These are phyloP conservation scores for Scartelaos histophorus DNA, from an alignment of 2,113 vertebrate genomes.

Conservation along the genomic window DNA sequence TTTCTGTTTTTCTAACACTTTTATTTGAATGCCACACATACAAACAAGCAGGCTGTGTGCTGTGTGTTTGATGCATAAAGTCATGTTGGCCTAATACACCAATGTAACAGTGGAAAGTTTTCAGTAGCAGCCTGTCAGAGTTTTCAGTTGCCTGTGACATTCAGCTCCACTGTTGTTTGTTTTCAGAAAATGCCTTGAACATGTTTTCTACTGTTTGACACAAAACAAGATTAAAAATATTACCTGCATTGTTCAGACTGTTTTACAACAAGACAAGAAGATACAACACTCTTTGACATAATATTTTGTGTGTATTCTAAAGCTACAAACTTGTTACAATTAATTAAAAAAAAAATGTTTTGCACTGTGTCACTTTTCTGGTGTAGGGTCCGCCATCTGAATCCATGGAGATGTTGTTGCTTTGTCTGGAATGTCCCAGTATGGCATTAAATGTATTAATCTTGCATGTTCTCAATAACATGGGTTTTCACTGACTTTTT, in stretches of 20 bases:
- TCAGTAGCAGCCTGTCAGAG: conserved; percentile 22
- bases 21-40: conserved; percentile 14
- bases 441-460: no score
- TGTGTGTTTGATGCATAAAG: conserved; percentile 11
- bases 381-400: no score
- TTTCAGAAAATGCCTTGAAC: conserved; percentile 13
- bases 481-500: no score
- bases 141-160: conserved; percentile 10
- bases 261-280: not conserved
- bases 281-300: not conserved
- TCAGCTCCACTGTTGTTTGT: conserved; percentile 13
- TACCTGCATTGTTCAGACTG: conserved; percentile 14
- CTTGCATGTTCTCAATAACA: no score
- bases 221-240: conserved; percentile 16
- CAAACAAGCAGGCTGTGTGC: not conserved
- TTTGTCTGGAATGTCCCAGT: no score
- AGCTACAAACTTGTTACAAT: not conserved
- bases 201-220: conserved; percentile 12
- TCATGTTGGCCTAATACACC: conserved; percentile 5
- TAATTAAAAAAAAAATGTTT: not conserved
- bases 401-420: no score
- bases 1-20: conserved; percentile 2
- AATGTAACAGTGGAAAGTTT: conserved; percentile 14
- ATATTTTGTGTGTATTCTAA: not conserved
- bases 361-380: no score